Evolutionary conservation across 2,797 vertebrate species (phyloP).

Genomic region (Enteromius treurensis): DNA sequence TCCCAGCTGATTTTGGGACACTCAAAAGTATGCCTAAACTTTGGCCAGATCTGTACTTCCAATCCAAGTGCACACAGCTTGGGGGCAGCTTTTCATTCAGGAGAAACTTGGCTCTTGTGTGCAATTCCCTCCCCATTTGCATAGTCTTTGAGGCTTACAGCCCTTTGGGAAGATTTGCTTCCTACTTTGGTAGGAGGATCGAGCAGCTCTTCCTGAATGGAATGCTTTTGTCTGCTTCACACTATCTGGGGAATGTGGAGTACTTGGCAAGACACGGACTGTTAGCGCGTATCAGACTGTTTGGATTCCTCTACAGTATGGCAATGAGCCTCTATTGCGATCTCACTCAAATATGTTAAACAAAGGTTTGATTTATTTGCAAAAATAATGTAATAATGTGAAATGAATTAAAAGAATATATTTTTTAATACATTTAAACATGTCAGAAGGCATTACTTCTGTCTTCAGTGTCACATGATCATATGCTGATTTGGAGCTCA

Average conservation of each 20-base stretch:
- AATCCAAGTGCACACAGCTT: constrained; percentile 34
- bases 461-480: background rate
- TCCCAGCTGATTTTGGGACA: constrained; percentile 12
- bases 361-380: background rate
- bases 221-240: constrained; percentile 63
- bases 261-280: constrained; percentile 52
- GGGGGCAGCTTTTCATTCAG: constrained; percentile 39
- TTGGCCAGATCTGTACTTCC: constrained; percentile 21
- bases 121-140: constrained; percentile 54
- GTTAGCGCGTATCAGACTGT: constrained; percentile 44
- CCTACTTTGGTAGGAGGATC: constrained; percentile 58
- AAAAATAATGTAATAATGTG: background rate
- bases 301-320: constrained; percentile 45
- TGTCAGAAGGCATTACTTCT: background rate
- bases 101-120: constrained; percentile 45
- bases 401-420: background rate
- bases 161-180: constrained; percentile 54
- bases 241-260: constrained; percentile 60
- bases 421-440: background rate
- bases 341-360: constrained; percentile 3
- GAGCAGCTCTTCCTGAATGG: constrained; percentile 56
- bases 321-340: background rate
- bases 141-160: constrained; percentile 45
- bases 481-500: background rate
- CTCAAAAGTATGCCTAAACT: constrained; percentile 23